Evolutionary conservation across 1,140 invertebrate species (phyloP).

Genomic region (Meloidogyne exigua): DNA sequence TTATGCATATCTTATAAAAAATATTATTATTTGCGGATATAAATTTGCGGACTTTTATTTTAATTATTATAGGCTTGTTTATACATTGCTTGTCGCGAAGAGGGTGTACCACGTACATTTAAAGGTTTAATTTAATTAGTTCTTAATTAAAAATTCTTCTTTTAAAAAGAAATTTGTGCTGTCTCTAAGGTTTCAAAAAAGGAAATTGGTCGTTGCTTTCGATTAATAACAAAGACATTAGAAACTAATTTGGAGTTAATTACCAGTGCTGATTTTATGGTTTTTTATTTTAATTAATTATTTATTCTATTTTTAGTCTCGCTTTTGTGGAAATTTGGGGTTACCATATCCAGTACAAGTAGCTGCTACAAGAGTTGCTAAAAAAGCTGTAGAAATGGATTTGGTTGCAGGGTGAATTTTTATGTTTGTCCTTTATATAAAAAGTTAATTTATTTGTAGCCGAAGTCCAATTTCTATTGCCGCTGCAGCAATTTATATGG

Average conservation of each 20-base stretch:
- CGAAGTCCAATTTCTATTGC: slow-evolving; percentile 97
- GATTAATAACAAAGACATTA: slow-evolving; percentile 84
- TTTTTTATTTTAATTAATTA: slow-evolving; percentile 32
- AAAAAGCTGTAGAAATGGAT: slow-evolving; percentile 91
- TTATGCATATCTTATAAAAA: no score
- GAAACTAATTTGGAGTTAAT: slow-evolving; percentile 93
- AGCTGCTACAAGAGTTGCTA: slow-evolving; percentile 91
- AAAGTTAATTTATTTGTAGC: slow-evolving; percentile 57
- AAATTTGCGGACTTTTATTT: not conserved
- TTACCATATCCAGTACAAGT: slow-evolving; percentile 87
- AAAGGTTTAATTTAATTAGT: slow-evolving; percentile 70
- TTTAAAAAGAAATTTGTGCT: slow-evolving; percentile 88
- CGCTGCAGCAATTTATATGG: slow-evolving; percentile 99
- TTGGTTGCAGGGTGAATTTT: slow-evolving; percentile 82
- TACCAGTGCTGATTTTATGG: slow-evolving; percentile 95
- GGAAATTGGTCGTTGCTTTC: slow-evolving; percentile 95
- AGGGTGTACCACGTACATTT: slow-evolving; percentile 95
- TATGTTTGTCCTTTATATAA: not conserved
- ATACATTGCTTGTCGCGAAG: slow-evolving; percentile 97
- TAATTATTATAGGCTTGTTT: slow-evolving; percentile 71
- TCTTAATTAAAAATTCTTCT: slow-evolving; percentile 26
- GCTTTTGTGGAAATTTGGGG: slow-evolving; percentile 71
- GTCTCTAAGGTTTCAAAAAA: slow-evolving; percentile 98
- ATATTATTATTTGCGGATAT: no score
- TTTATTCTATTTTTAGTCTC: slow-evolving; percentile 64